These are phyloP conservation scores for Anarhynchus alexandrinus DNA, from an alignment of 2,113 vertebrate genomes.

Conservation along the genomic window DNA sequence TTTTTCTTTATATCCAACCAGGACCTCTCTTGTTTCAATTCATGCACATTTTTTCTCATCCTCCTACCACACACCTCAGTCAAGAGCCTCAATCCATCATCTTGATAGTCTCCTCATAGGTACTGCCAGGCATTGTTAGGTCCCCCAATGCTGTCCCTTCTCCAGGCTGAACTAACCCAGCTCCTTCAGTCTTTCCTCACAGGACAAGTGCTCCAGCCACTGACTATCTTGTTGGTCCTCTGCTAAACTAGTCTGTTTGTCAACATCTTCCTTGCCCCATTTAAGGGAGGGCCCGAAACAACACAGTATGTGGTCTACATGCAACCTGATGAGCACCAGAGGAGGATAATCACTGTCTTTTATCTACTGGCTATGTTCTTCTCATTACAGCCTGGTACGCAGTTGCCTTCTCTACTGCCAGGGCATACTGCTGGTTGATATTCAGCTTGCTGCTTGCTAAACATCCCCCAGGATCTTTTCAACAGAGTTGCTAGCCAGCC, in stretches of 20 bases:
- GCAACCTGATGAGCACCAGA: not conserved
- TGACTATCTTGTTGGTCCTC: not conserved
- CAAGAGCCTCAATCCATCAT: not conserved
- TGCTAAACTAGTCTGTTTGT: not conserved
- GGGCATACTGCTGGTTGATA: not conserved
- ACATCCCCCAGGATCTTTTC: not conserved
- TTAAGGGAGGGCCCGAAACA: not conserved
- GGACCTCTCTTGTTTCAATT: not conserved
- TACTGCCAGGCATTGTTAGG: not conserved
- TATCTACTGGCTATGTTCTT: not conserved
- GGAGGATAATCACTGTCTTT: not conserved
- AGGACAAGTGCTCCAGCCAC: not conserved
- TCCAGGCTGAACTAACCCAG: not conserved
- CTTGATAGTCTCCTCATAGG: not conserved
- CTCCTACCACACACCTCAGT: not conserved
- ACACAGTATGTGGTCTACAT: not conserved
- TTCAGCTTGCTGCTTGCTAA: not conserved
- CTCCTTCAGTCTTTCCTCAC: not conserved
- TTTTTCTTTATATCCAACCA: not conserved
- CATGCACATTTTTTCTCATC: not conserved
- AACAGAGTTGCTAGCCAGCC: not conserved
- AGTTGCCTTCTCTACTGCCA: not conserved
- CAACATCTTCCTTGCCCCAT: not conserved
- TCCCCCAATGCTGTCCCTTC: not conserved
- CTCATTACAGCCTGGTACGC: not conserved